phyloP scores from a whole-genome alignment of 1,140 invertebrate genomes.

The Drosophila lacteicornis region DNA sequence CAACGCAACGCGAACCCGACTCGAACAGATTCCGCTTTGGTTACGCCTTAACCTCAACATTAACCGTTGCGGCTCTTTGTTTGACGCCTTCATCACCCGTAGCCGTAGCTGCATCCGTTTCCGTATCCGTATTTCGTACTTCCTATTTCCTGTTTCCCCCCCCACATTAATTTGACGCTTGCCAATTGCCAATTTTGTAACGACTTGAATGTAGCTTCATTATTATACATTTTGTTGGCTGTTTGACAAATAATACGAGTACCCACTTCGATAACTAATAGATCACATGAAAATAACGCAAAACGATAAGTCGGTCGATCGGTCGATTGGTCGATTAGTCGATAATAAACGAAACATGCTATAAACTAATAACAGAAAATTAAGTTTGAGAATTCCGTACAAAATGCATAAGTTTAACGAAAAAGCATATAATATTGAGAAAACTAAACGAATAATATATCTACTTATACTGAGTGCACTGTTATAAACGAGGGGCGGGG shows the following conservation, averaged over 20 bases:
- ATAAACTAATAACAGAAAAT: constrained; percentile 77
- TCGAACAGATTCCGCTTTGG: constrained; percentile 38
- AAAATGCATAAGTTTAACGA: constrained; percentile 72
- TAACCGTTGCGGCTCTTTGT: constrained; percentile 22
- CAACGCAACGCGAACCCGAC: constrained; percentile 28
- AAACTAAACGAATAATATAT: constrained; percentile 65
- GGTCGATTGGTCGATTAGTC: constrained; percentile 1
- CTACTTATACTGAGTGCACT: constrained; percentile 84
- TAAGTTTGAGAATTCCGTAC: constrained; percentile 79
- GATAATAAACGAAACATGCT: constrained; percentile 56
- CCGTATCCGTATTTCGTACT: constrained; percentile 28
- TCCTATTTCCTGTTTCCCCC: not conserved
- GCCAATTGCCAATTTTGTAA: constrained; percentile 65
- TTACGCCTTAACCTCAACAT: constrained; percentile 18
- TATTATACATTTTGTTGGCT: constrained; percentile 82
- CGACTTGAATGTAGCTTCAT: constrained; percentile 77
- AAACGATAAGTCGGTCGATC: constrained; percentile 20
- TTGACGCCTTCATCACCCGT: constrained; percentile 25
- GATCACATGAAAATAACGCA: constrained; percentile 52
- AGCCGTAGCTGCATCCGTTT: constrained; percentile 14
- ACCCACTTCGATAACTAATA: constrained; percentile 59
- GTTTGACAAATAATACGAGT: constrained; percentile 74
- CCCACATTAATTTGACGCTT: constrained; percentile 52
- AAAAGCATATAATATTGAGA: constrained; percentile 56
- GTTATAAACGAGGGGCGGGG: constrained; percentile 83